Conservation (phyloP, 2,113 vertebrate genomes). For the Tragelaphus scriptus region DNA sequence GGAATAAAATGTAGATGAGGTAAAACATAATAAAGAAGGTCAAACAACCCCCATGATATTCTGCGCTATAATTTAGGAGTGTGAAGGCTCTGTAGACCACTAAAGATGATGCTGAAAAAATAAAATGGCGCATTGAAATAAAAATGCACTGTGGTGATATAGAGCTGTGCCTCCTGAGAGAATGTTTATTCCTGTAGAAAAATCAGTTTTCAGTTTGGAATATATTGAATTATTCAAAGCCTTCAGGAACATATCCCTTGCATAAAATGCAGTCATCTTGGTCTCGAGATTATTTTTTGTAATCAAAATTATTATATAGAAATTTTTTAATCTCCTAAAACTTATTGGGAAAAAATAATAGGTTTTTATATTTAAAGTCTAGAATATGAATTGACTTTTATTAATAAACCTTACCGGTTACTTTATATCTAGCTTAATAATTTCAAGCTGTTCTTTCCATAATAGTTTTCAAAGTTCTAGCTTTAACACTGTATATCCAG, state of each 20-base stretch:
- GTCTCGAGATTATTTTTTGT: neutral
- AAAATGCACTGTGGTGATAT: neutral
- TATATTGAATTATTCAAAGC: neutral
- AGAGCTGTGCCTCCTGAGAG: neutral
- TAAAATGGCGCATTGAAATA: neutral
- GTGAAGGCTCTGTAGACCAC: neutral
- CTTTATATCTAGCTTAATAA: neutral
- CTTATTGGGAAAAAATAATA: neutral
- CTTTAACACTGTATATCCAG: neutral
- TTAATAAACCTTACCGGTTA: neutral
- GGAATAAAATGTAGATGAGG: neutral
- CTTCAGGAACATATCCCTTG: neutral
- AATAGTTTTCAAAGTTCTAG: neutral
- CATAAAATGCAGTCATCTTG: neutral
- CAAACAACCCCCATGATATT: neutral
- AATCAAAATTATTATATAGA: conserved; percentile 17
- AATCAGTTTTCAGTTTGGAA: neutral
- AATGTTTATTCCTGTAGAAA: neutral
- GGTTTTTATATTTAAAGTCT: neutral
- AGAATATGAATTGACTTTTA: neutral
- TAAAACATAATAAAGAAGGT: neutral
- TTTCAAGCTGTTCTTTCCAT: neutral
- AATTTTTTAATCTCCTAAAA: conserved; percentile 29
- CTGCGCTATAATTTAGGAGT: neutral
- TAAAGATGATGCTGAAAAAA: neutral